A percentile compares a stretch with the other conserved stretches of the same genome.
phyloP scores from a whole-genome alignment of 1,140 invertebrate genomes.

The Scaptodrosophila lebanonensis region DNA sequence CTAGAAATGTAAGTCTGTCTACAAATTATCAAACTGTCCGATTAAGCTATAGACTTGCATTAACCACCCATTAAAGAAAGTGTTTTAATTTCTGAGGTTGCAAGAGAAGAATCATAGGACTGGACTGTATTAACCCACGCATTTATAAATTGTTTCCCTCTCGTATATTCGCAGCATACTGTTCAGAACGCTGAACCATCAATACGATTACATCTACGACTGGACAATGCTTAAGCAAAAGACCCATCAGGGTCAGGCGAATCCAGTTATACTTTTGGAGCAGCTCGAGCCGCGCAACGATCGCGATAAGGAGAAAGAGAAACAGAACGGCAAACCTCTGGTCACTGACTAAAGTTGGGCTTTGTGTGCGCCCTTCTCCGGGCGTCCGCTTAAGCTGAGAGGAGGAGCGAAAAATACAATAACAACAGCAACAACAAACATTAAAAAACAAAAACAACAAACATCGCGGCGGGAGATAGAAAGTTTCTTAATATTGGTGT shows the following conservation, averaged over 20 bases:
- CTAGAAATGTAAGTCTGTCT: too few relatives aligned
- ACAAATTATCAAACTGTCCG: too few relatives aligned
- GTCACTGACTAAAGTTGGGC: constrained; percentile 54
- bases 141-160: neutral
- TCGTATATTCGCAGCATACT: constrained; percentile 86
- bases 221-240: constrained; percentile 99
- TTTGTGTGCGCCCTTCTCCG: neutral
- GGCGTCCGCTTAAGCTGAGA: too few relatives aligned
- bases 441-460: neutral
- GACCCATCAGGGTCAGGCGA: constrained; percentile 69
- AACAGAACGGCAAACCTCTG: constrained; percentile 66
- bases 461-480: constrained; percentile 19
- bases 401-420: neutral
- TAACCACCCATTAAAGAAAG: too few relatives aligned
- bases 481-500: constrained; percentile 69
- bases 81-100: neutral
- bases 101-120: too few relatives aligned
- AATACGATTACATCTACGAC: constrained; percentile 99
- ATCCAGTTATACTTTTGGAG: constrained; percentile 69
- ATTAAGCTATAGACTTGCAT: too few relatives aligned
- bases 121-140: neutral
- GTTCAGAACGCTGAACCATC: constrained; percentile 98
- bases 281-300: constrained; percentile 57
- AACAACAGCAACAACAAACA: constrained; percentile 1
- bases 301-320: constrained; percentile 74